phyloP scores from a whole-genome alignment of 2,113 vertebrate genomes.

The Anser brachyrhynchus region DNA sequence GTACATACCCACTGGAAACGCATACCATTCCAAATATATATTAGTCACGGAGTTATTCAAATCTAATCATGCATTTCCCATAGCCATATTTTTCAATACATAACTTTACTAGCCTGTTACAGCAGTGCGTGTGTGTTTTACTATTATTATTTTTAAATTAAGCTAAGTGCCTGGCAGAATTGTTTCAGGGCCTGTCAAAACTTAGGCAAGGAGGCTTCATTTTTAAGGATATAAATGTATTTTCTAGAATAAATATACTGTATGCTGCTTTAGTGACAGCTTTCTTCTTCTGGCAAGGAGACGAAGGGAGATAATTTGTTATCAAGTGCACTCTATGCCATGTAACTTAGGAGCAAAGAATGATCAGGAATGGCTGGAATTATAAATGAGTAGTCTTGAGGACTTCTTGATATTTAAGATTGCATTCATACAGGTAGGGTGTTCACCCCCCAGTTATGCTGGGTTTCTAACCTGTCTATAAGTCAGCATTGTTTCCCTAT shows the following conservation, averaged over 20 bases:
- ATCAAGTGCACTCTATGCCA: neutral
- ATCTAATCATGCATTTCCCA: neutral
- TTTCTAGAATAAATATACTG: neutral
- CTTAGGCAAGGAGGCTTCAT: neutral
- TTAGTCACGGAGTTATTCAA: neutral
- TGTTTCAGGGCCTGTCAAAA: neutral
- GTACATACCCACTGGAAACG: accelerated
- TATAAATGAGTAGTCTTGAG: neutral
- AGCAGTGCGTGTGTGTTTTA: neutral
- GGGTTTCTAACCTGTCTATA: neutral
- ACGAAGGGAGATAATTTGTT: slow-evolving; percentile 9
- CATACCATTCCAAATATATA: neutral
- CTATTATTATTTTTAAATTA: neutral
- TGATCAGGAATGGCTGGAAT: neutral
- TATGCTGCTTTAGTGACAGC: neutral
- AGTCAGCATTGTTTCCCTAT: neutral
- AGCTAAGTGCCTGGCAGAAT: neutral
- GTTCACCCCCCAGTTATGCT: neutral
- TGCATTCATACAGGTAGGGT: neutral
- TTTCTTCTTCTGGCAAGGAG: neutral
- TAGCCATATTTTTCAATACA: neutral
- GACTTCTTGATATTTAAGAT: neutral
- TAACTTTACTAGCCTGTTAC: neutral
- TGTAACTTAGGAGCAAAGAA: neutral
- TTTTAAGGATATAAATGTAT: neutral